Evolutionary conservation across 2,797 vertebrate genomes (phyloP), one percentile per base, ranked within the genome.

Genomic region (Carduelis carduelis): DNA sequence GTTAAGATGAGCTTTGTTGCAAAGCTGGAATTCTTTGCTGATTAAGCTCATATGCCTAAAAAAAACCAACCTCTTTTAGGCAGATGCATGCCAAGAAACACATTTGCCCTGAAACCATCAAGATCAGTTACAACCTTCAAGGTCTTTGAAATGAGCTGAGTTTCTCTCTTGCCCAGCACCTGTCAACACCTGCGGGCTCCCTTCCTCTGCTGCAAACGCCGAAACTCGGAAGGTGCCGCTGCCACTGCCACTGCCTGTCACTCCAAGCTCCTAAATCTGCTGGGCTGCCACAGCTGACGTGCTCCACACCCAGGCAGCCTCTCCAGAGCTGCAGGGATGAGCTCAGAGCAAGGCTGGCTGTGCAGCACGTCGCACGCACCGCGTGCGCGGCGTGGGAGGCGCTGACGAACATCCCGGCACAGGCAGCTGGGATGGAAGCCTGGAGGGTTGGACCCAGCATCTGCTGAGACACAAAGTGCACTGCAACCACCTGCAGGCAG

Each of bases 71-170:
- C 46, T 71, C 76, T 64, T 80, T 56, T 9, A 52, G 4, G 11
- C 8, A 88, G 52, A 19, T 6, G 41, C 59, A 60, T 88, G 91
- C 91, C 94, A 95, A 93, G 83, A 94, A 95, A 90, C 86, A 74
- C 90, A 61, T 66, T 66, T 93, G 80, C 83, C 94, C 95, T 85
- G 89, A 95, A 96, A 94, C 83, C 83, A 94, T 77, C 83, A 52
- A 83, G 90, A 93, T 90, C 53, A 93, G 89, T 78, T 77, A 56
- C 83, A 91, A 46, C 87, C 87, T 90, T 93, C 6, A 43, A 91
- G 72, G 78, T 32, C 64, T 95, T 71, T 87, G 57, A 94, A 96
- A 93, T 0, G 39, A 89, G 76, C 70, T 0, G 5, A 78, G 77
- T 85, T 86, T 93, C 90, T 82, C 83, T 49, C 55, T 24, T 61